Conservation (phyloP, 2,888 invertebrate genomes). For the Himalopsyche tibetana region DNA sequence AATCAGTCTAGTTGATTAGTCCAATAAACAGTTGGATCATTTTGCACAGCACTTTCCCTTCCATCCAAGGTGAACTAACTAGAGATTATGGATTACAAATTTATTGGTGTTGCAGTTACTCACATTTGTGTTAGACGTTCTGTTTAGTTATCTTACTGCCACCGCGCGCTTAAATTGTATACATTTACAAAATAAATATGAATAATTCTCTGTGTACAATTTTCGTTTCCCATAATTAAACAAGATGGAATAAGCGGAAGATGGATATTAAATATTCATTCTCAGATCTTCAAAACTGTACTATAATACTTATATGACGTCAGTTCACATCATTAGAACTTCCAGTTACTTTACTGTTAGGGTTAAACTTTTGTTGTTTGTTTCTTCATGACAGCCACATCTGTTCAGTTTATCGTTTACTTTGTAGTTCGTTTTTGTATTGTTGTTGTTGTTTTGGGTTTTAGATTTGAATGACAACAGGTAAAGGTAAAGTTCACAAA, state of each 20-base stretch:
- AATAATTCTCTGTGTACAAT: too few relatives aligned
- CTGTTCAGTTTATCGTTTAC: background rate
- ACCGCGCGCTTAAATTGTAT: too few relatives aligned
- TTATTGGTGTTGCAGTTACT: too few relatives aligned
- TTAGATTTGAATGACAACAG: background rate
- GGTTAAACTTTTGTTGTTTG: background rate
- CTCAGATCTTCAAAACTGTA: background rate
- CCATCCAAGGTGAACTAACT: too few relatives aligned
- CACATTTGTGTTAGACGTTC: too few relatives aligned
- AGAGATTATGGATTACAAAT: too few relatives aligned
- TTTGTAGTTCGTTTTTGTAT: background rate
- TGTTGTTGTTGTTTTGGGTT: background rate
- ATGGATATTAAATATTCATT: conserved; percentile 29
- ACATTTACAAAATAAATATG: too few relatives aligned
- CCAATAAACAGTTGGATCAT: too few relatives aligned
- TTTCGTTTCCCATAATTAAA: too few relatives aligned
- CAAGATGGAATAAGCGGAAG: background rate
- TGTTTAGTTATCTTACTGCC: too few relatives aligned
- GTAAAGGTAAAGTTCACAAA: background rate
- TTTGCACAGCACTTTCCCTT: too few relatives aligned
- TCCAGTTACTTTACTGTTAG: background rate
- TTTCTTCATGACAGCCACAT: background rate
- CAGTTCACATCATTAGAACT: background rate
- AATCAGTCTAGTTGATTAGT: too few relatives aligned
- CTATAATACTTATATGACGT: background rate